Evolutionary conservation across 1,140 invertebrate genomes (phyloP).

Genomic region (Lasioglossum albipes): DNA sequence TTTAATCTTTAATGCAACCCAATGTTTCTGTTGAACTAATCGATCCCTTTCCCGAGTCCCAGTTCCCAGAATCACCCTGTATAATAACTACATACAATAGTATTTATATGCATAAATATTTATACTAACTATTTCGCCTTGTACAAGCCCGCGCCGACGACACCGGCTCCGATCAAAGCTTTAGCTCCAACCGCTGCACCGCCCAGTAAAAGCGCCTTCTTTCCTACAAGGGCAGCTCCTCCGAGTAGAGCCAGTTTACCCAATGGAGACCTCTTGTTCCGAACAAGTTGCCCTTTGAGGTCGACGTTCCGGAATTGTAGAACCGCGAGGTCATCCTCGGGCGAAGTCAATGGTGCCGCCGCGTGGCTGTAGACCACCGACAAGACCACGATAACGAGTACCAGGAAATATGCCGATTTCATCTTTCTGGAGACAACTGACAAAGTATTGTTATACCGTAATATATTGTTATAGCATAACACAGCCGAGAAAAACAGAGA

Average conservation of each 20-base stretch:
- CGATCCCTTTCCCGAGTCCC: too few relatives aligned
- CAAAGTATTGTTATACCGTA: too few relatives aligned
- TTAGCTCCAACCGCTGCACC: conserved; percentile 46
- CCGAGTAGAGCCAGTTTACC: conserved; percentile 14
- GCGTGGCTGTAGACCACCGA: conserved; percentile 25
- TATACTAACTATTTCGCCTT: conserved; percentile 57
- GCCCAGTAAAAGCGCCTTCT: conserved; percentile 54
- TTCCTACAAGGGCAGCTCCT: conserved; percentile 46
- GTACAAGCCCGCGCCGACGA: conserved; percentile 54
- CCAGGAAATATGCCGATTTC: conserved; percentile 34
- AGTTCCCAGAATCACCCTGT: too few relatives aligned
- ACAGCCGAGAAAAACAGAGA: neutral
- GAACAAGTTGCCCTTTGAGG: neutral
- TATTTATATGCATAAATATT: neutral
- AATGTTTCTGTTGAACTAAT: too few relatives aligned
- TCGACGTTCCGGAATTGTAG: neutral
- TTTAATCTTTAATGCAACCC: too few relatives aligned
- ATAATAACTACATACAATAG: too few relatives aligned
- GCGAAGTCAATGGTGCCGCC: neutral
- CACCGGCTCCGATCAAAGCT: conserved; percentile 36
- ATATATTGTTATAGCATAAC: too few relatives aligned
- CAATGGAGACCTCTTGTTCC: conserved; percentile 21
- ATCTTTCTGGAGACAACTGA: conserved; percentile 45
- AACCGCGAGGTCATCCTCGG: neutral
- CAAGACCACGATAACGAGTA: conserved; percentile 31